Conservation (phyloP, 1,140 invertebrate genomes). For the Artemia franciscana region DNA sequence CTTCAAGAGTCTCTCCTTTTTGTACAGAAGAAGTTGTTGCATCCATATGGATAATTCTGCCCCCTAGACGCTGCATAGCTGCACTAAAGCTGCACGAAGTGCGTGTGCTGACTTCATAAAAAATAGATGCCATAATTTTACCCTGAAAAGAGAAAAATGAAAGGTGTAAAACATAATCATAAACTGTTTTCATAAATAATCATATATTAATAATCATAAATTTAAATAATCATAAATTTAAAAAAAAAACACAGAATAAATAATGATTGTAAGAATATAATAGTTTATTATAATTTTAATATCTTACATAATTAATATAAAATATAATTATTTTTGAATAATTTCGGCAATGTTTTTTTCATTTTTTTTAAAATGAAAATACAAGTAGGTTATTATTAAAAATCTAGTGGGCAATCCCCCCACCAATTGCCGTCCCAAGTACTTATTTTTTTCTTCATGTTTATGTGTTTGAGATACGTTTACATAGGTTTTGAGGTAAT, state of each 20-base stretch:
- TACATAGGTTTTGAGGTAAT: not conserved
- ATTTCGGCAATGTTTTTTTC: not conserved
- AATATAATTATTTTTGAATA: not conserved
- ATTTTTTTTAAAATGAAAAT: not conserved
- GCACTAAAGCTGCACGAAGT: conserved; percentile 86
- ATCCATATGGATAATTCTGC: conserved; percentile 69
- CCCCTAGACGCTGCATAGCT: conserved; percentile 87
- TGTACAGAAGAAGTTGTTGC: conserved; percentile 69
- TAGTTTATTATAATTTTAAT: not conserved
- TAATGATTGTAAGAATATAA: not conserved
- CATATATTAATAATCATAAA: no score
- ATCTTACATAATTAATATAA: not conserved
- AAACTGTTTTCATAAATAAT: no score
- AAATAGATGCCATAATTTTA: conserved; percentile 83
- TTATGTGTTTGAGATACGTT: not conserved
- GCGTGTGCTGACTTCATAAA: conserved; percentile 90
- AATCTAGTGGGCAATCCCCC: no score
- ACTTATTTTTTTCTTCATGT: no score
- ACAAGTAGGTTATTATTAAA: no score
- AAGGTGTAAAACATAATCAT: not conserved
- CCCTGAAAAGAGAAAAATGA: conserved; percentile 29
- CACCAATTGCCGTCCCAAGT: no score
- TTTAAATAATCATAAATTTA: no score
- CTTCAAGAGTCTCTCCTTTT: conserved; percentile 88
- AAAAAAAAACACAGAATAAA: no score